Conservation (phyloP, 2,113 vertebrate species). For the Heliornis fulica region DNA sequence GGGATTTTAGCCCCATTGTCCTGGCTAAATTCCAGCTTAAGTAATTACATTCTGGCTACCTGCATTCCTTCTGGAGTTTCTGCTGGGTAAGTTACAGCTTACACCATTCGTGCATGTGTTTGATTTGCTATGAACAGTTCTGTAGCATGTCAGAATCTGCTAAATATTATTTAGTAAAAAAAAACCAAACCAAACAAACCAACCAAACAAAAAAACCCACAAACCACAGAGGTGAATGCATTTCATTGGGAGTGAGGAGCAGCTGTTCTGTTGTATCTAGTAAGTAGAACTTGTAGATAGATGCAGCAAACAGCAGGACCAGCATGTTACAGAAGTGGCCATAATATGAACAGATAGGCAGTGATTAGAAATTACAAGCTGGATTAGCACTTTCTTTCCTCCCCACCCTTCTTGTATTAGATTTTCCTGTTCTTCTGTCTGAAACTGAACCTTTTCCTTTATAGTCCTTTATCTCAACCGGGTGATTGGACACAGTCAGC, state of each 20-base stretch:
- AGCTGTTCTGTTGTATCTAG: neutral
- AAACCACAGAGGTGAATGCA: neutral
- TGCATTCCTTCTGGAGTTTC: conserved; percentile 1
- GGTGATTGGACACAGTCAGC: too few species aligned
- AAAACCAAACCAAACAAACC: neutral
- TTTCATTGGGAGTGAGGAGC: neutral
- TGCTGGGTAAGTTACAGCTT: neutral
- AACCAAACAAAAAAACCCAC: neutral
- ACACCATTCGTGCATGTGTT: fast-evolving
- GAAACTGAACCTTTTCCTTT: neutral
- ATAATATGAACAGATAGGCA: neutral
- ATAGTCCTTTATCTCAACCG: too few species aligned
- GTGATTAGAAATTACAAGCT: neutral
- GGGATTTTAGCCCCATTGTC: conserved; percentile 28
- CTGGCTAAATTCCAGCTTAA: conserved; percentile 38
- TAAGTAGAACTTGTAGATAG: neutral
- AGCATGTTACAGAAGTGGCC: neutral
- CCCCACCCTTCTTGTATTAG: neutral
- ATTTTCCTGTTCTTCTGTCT: neutral
- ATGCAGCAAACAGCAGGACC: neutral
- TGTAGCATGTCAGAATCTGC: neutral
- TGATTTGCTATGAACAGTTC: neutral
- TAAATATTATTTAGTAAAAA: neutral
- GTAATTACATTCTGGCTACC: conserved; percentile 37
- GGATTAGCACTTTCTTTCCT: neutral